A percentile compares a stretch with the other conserved stretches of the same genome.
Conservation (phyloP, 2,113 vertebrate genomes). For the Crypturellus undulatus region DNA sequence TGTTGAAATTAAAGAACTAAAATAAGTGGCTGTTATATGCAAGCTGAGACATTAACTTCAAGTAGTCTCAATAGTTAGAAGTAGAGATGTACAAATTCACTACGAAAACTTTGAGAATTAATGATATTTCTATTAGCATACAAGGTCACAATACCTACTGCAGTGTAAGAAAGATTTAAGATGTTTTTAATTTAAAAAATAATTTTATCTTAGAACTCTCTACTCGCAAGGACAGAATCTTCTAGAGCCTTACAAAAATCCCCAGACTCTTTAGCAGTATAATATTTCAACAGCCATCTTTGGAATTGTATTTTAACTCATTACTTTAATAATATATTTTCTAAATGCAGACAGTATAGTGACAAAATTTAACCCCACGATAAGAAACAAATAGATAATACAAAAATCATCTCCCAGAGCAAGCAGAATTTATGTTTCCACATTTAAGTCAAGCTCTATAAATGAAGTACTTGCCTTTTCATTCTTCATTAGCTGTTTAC, state of each 20-base stretch:
- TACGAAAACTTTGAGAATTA: not conserved
- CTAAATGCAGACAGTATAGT: not conserved
- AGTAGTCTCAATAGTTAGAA: not conserved
- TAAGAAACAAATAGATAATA: not conserved
- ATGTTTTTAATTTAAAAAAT: not conserved
- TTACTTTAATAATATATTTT: not conserved
- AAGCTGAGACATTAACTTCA: not conserved
- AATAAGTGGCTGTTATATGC: not conserved
- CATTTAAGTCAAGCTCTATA: not conserved
- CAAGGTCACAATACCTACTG: not conserved
- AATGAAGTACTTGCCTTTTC: conserved; percentile 86
- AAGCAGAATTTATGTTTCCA: not conserved
- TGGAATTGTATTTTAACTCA: not conserved
- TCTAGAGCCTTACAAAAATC: not conserved
- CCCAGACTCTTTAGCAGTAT: not conserved
- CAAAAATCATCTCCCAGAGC: not conserved
- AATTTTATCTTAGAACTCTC: not conserved
- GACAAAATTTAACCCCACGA: not conserved
- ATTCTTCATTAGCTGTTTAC: conserved; percentile 95
- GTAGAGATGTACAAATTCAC: not conserved
- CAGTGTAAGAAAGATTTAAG: not conserved
- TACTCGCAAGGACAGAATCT: not conserved
- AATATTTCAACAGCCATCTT: not conserved
- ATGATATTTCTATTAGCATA: not conserved
- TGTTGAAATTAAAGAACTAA: conserved; percentile 63